Percentiles rank a stretch among this genome's conserved stretches.
These are phyloP conservation scores for Malurus leucopterus DNA, from an alignment of 2,797 vertebrate species.

Conservation along the genomic window DNA sequence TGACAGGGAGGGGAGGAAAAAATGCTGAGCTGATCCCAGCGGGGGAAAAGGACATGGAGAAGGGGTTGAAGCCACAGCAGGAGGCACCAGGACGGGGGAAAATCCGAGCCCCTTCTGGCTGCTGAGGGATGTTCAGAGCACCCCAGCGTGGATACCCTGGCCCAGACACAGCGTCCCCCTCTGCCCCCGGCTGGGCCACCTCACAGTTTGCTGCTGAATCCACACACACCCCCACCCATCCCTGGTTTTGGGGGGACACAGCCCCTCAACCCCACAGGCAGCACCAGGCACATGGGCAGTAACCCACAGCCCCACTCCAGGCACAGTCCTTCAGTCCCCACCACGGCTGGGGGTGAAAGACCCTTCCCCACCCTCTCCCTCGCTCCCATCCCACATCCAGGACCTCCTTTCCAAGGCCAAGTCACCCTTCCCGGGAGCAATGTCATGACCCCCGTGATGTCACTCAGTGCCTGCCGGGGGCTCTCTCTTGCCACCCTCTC, in stretches of 20 bases:
- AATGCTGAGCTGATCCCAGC: not conserved
- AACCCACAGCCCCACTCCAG: not conserved
- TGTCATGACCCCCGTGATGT: rapidly evolving
- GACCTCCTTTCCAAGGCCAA: not conserved
- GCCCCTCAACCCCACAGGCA: not conserved
- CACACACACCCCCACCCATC: too few species aligned
- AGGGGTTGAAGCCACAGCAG: not conserved
- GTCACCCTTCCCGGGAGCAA: rapidly evolving
- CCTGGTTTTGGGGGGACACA: rapidly evolving
- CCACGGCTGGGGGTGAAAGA: not conserved
- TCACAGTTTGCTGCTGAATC: not conserved
- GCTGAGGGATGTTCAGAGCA: not conserved
- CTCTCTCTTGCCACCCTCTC: not conserved
- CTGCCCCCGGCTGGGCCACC: rapidly evolving
- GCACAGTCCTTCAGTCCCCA: not conserved
- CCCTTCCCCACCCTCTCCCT: rapidly evolving
- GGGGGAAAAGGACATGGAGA: not conserved
- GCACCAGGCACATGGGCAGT: not conserved
- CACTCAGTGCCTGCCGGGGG: rapidly evolving
- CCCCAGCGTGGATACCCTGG: rapidly evolving
- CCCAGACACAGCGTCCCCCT: not conserved
- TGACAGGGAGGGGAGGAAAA: not conserved
- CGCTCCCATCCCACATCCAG: rapidly evolving
- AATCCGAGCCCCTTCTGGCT: rapidly evolving
- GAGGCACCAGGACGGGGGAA: not conserved